Conservation (phyloP, 1,140 invertebrate species). For the Bombus pyrosoma region DNA sequence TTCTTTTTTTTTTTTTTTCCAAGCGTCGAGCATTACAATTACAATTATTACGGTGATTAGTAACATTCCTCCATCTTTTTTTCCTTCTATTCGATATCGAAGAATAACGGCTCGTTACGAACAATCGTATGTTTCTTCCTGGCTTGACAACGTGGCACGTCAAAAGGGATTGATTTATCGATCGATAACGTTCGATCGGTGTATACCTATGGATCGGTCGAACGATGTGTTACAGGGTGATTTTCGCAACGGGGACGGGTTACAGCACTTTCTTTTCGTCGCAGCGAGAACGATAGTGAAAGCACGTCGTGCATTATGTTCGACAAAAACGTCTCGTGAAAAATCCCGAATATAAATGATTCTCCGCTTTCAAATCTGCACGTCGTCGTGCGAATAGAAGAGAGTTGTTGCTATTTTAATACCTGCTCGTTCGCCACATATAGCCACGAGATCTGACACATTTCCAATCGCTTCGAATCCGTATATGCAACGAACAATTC, state of each 20-base stretch:
- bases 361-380: background rate
- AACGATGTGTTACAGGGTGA: background rate
- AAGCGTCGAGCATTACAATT: slow-evolving; percentile 20
- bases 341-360: background rate
- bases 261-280: slow-evolving; percentile 14
- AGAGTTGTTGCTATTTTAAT: background rate
- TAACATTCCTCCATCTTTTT: background rate
- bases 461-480: background rate
- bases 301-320: background rate
- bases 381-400: background rate
- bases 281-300: slow-evolving; percentile 42
- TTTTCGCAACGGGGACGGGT: background rate
- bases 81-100: background rate
- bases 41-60: background rate
- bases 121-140: background rate
- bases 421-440: background rate
- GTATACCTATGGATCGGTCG: background rate
- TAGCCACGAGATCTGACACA: background rate
- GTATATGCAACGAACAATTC: no score
- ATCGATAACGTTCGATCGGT: background rate
- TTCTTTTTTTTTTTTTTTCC: background rate
- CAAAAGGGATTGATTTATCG: background rate
- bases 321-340: background rate
- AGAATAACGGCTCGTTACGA: background rate
- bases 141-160: background rate